Percentiles rank a stretch among this genome's conserved stretches.
Evolutionary conservation across 1,140 invertebrate species (phyloP).

Genomic region (Orussus abietinus): DNA sequence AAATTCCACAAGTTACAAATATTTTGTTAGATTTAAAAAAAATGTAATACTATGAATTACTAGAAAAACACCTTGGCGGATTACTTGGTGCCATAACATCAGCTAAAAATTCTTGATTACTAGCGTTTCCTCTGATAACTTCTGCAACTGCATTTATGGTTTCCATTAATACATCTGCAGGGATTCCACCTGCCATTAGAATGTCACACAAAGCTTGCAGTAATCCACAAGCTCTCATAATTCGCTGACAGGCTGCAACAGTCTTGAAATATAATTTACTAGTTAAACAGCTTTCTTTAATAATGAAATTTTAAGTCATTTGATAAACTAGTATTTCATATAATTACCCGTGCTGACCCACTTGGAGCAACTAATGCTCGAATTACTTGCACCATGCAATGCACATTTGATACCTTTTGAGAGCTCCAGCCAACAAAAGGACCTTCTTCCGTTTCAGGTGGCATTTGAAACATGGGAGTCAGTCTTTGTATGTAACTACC

Average conservation of each 20-base stretch:
- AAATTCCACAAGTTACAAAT: conserved; percentile 8
- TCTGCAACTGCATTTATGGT: conserved; percentile 95
- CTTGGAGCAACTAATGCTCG: conserved; percentile 85
- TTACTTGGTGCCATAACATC: conserved; percentile 88
- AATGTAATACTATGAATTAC: conserved; percentile 2
- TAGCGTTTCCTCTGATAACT: conserved; percentile 84
- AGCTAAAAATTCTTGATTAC: conserved; percentile 91
- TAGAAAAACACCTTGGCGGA: conserved; percentile 68
- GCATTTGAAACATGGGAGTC: conserved; percentile 79
- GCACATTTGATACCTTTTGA: conserved; percentile 93
- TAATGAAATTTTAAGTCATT: conserved; percentile 2
- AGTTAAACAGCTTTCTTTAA: no score
- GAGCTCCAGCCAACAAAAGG: conserved; percentile 72
- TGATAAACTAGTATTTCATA: conserved; percentile 1
- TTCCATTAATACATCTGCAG: conserved; percentile 93
- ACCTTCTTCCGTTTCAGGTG: conserved; percentile 66
- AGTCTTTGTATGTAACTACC: conserved; percentile 87
- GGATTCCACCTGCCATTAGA: conserved; percentile 93
- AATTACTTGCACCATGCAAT: conserved; percentile 86
- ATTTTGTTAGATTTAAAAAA: conserved; percentile 7
- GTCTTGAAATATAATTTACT: conserved; percentile 23
- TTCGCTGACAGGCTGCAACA: conserved; percentile 78
- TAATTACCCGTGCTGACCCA: conserved; percentile 70
- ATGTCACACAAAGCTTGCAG: conserved; percentile 82
- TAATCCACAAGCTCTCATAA: conserved; percentile 79